phyloP scores from a whole-genome alignment of 92 coral and sea anemone genomes.

The Porites cylindrica region DNA sequence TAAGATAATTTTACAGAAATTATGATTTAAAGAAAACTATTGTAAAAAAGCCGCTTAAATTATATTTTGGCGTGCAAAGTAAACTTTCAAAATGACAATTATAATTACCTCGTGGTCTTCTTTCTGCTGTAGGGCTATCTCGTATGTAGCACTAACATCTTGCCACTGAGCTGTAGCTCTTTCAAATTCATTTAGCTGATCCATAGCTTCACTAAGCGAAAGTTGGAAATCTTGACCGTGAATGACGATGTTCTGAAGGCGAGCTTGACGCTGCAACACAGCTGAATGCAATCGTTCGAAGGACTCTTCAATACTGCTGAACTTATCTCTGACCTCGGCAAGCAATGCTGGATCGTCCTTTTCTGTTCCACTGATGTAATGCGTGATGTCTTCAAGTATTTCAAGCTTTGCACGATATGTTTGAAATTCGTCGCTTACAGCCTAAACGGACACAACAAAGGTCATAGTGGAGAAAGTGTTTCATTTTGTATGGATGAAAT shows the following conservation, averaged over 20 bases:
- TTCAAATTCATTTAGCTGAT: constrained; percentile 86
- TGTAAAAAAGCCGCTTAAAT: too few relatives aligned
- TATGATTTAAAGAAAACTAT: too few relatives aligned
- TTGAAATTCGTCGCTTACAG: constrained; percentile 84
- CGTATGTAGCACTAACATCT: constrained; percentile 85
- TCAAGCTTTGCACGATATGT: constrained; percentile 83
- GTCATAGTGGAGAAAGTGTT: background rate
- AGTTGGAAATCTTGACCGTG: constrained; percentile 83
- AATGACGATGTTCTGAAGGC: constrained; percentile 83
- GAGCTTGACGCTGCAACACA: constrained; percentile 83
- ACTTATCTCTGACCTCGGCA: constrained; percentile 81
- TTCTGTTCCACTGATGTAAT: constrained; percentile 69
- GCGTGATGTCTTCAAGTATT: constrained; percentile 78
- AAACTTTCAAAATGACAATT: too few relatives aligned
- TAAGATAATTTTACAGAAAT: too few relatives aligned
- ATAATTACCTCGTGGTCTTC: constrained; percentile 93
- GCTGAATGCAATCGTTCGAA: constrained; percentile 84
- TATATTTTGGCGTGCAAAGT: too few relatives aligned
- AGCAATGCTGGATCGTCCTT: constrained; percentile 88
- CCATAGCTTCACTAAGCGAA: constrained; percentile 77
- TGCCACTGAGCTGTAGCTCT: constrained; percentile 56
- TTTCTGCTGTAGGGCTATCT: constrained; percentile 78
- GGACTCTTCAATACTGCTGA: constrained; percentile 74
- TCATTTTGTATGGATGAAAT: background rate
- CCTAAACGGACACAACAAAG: constrained; percentile 50